phyloP scores from a whole-genome alignment of 2,113 vertebrate genomes.

The Phycodurus eques region DNA sequence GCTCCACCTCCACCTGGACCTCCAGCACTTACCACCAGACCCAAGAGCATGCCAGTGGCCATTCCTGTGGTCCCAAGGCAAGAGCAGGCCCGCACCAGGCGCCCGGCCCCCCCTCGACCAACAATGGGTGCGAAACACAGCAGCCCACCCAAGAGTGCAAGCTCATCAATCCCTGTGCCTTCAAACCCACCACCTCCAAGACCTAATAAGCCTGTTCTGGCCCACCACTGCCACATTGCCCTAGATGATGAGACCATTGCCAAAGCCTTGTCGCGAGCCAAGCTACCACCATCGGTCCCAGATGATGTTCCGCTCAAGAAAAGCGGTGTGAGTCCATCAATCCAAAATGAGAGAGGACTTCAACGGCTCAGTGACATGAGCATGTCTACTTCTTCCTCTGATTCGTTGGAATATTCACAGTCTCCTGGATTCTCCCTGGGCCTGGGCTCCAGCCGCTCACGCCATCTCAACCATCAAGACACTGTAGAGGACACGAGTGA shows the following conservation, averaged over 20 bases:
- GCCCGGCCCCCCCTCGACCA: constrained; percentile 39
- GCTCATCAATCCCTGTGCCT: constrained; percentile 76
- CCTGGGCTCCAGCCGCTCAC: constrained; percentile 67
- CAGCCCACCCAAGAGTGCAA: constrained; percentile 61
- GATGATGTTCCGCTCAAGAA: constrained; percentile 15
- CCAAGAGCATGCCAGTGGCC: constrained; percentile 77
- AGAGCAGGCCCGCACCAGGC: constrained; percentile 20
- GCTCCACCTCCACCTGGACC: constrained; percentile 69
- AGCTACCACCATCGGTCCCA: constrained; percentile 34
- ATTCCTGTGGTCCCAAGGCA: constrained; percentile 44
- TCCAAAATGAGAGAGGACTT: constrained; percentile 61
- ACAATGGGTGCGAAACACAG: constrained; percentile 50
- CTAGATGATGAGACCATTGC: constrained; percentile 70
- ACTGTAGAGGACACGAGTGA: constrained; percentile 82
- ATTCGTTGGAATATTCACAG: constrained; percentile 85
- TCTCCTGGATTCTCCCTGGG: constrained; percentile 80
- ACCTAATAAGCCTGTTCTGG: constrained; percentile 72
- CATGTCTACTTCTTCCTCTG: constrained; percentile 91
- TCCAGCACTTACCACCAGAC: constrained; percentile 46
- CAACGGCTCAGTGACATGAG: constrained; percentile 91
- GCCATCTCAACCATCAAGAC: constrained; percentile 63
- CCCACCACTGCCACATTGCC: constrained; percentile 68
- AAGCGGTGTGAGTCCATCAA: constrained; percentile 5
- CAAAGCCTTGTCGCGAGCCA: constrained; percentile 73
- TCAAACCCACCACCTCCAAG: constrained; percentile 75